Percentiles rank a stretch among this genome's conserved stretches.
Evolutionary conservation across 2,113 vertebrate genomes (phyloP).

Genomic region (Sterrhoptilus dennistouni): DNA sequence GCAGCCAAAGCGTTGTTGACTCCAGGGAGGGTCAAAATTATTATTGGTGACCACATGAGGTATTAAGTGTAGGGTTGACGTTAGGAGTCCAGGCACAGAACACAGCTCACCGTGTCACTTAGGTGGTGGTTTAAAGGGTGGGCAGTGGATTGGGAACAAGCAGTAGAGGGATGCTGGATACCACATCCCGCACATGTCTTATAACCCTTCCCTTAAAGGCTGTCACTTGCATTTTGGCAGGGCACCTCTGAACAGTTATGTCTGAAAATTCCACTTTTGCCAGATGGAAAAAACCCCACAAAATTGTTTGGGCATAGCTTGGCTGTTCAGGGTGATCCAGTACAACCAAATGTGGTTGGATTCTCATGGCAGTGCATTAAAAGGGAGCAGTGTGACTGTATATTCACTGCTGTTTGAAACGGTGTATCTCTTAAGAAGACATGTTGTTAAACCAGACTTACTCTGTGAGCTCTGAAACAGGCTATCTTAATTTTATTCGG

Average conservation of each 20-base stretch:
- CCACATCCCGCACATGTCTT: rapidly evolving
- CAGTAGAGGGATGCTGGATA: not conserved
- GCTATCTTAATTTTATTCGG: conserved; percentile 4
- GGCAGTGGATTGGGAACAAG: not conserved
- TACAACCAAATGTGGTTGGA: not conserved
- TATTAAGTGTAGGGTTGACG: not conserved
- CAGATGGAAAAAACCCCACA: not conserved
- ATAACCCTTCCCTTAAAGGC: not conserved
- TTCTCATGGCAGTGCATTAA: not conserved
- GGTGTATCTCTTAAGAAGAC: not conserved
- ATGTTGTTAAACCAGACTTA: not conserved
- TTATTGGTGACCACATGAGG: not conserved
- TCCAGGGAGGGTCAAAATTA: not conserved
- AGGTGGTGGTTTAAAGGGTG: not conserved
- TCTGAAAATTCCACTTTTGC: not conserved
- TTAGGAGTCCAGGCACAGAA: not conserved
- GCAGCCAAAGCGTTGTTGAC: not conserved
- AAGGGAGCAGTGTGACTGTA: not conserved
- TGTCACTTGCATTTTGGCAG: rapidly evolving
- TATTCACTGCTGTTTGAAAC: not conserved
- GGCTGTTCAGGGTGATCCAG: not conserved
- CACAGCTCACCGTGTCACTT: not conserved
- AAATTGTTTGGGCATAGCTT: not conserved
- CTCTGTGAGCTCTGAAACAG: not conserved
- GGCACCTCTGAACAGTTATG: not conserved